phyloP scores from a whole-genome alignment of 2,113 vertebrate genomes.

The Balaenoptera acutorostrata region DNA sequence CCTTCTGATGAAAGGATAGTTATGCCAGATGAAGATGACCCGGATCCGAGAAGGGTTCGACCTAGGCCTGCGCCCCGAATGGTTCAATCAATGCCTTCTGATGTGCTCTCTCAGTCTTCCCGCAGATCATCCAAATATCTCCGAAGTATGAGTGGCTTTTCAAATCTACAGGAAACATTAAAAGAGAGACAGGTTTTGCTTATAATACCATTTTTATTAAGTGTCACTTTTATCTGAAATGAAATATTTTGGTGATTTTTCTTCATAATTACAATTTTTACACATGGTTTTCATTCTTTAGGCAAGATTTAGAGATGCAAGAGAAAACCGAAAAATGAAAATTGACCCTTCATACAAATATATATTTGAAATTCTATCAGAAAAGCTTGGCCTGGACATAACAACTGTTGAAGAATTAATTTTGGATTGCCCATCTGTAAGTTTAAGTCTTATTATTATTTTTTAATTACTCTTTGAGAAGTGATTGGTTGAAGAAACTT shows the following conservation, averaged over 20 bases:
- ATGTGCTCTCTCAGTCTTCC: neutral
- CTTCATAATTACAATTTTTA: neutral
- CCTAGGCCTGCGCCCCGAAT: neutral
- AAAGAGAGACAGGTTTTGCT: conserved; percentile 80
- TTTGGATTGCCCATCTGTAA: conserved; percentile 85
- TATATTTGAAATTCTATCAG: conserved; percentile 83
- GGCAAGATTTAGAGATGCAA: conserved; percentile 80
- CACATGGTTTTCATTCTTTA: conserved; percentile 58
- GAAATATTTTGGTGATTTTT: neutral
- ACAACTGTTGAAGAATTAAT: conserved; percentile 83
- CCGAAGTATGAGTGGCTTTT: conserved; percentile 65
- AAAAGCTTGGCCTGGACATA: conserved; percentile 77
- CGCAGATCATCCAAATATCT: conserved; percentile 51
- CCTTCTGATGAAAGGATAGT: neutral
- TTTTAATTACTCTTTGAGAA: neutral
- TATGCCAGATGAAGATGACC: accelerated
- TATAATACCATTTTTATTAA: neutral
- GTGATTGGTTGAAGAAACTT: neutral
- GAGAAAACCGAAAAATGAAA: conserved; percentile 80
- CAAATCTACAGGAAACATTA: conserved; percentile 74
- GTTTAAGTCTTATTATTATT: conserved; percentile 62
- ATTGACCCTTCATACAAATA: conserved; percentile 82
- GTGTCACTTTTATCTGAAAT: neutral
- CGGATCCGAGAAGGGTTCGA: accelerated
- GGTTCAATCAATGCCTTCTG: neutral